Evolutionary conservation across 1,140 invertebrate species (phyloP), one percentile per base, ranked within the genome.

Genomic region (Atta cephalotes): DNA sequence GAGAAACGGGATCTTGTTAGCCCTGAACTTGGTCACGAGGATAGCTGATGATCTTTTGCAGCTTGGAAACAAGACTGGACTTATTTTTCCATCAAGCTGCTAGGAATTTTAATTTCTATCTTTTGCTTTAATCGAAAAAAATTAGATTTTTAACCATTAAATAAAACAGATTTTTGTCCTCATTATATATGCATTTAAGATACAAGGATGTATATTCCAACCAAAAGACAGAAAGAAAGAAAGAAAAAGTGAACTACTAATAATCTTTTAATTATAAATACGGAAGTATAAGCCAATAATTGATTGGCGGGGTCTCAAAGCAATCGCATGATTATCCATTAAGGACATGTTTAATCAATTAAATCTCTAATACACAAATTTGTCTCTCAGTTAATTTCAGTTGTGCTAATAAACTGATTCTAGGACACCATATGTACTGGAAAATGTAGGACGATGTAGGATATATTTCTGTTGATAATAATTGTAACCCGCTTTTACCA

Each of bases 1-100:
- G 53, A 62, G 39, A 31, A 18, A 84, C 56, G 18, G 12, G 53
- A 74, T 74, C 68, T 84, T 74, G 80, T 84, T 84, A 84, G 68
- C 80, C 80, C 80, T 84, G 80, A 84, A 84, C 68, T 74, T 84
- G 80, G 18, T 18, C 70, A 74, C 53, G 80, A 62, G 68, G 45
- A n/a, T 84, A 31, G 10, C 14, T n/a, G 53, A 12, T 21, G 68
- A 14, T 72, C 21, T 39, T 74, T 35, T 18, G 66, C 12, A 10
- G 66, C 68, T 39, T 39, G 56, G 62, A 25, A n/a, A 21, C 28
- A 70, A 70, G 14, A 51, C 4, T 70, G 63, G 21, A 31, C 49
- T 25, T 16, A 51, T 51, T 80, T 56, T 49, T 56, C 16, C 49
- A 25, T 68, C 21, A 53, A 51, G 14, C n/a, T n/a, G 28, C 63